phyloP scores from a whole-genome alignment of 2,797 vertebrate genomes.

The Steatocranus sp. region DNA sequence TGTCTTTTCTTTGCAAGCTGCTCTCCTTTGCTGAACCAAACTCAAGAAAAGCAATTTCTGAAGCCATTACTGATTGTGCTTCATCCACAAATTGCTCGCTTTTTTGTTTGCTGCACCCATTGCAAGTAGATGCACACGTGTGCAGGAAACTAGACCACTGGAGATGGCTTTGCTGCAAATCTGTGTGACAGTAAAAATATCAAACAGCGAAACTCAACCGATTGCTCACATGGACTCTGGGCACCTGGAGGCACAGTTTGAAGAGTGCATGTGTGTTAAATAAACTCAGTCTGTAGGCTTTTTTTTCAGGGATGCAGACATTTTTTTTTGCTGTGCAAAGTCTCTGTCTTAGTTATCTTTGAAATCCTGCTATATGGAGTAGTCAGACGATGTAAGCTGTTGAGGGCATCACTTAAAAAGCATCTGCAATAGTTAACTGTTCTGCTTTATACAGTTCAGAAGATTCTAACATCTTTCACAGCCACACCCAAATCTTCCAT shows the following conservation, averaged over 20 bases:
- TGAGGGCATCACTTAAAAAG: not conserved
- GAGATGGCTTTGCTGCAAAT: not conserved
- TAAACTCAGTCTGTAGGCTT: not conserved
- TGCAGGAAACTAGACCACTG: not conserved
- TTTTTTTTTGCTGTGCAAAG: not conserved
- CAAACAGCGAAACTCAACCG: not conserved
- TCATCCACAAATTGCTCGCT: conserved; percentile 5
- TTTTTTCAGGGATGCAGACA: not conserved
- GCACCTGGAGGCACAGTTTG: not conserved
- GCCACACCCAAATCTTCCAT: not conserved
- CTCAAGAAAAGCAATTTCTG: not conserved
- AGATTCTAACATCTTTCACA: not conserved
- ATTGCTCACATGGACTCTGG: not conserved
- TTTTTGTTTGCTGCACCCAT: not conserved
- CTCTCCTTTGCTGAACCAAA: not conserved
- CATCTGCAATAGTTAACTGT: not conserved
- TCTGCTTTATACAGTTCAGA: not conserved
- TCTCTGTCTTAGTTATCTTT: not conserved
- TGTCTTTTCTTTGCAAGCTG: not conserved
- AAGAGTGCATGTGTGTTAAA: not conserved
- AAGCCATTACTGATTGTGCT: not conserved
- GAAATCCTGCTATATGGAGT: not conserved
- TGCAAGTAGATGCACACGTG: conserved; percentile 9
- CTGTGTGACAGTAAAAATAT: conserved; percentile 12
- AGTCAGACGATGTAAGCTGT: not conserved